Conservation (phyloP, 2,888 invertebrate species). For the Perizoma affinitatum region DNA sequence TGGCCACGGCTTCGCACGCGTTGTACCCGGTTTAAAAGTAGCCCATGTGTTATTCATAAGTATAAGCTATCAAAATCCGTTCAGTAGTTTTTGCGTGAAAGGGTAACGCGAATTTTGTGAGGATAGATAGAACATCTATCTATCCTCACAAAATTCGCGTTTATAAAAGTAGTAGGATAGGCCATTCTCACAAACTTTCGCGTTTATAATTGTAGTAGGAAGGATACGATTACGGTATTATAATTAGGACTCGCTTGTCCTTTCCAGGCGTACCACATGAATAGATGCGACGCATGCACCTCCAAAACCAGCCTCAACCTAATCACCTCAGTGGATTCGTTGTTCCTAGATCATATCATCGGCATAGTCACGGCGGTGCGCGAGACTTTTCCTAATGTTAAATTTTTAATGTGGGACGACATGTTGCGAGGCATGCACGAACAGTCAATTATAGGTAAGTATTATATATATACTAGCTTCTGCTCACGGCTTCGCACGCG, state of each 20-base stretch:
- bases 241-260: neutral
- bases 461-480: neutral
- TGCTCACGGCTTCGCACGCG: too few species aligned
- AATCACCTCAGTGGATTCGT: slow-evolving; percentile 79
- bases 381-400: slow-evolving; percentile 85
- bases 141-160: too few species aligned
- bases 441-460: slow-evolving; percentile 83
- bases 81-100: too few species aligned
- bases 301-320: slow-evolving; percentile 66
- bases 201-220: too few species aligned
- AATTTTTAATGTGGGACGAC: slow-evolving; percentile 93
- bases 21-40: too few species aligned
- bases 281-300: slow-evolving; percentile 84
- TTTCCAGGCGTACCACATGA: slow-evolving; percentile 88
- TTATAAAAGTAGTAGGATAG: too few species aligned
- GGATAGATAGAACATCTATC: too few species aligned
- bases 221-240: slow-evolving; percentile 1
- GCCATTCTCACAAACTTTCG: too few species aligned
- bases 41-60: too few species aligned
- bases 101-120: too few species aligned
- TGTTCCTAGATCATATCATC: slow-evolving; percentile 88
- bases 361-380: slow-evolving; percentile 85
- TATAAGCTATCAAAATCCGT: too few species aligned
- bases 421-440: slow-evolving; percentile 88
- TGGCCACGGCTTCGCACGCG: too few species aligned